Conservation (phyloP, 2,888 invertebrate species). For the Chaetoderma sp. region DNA sequence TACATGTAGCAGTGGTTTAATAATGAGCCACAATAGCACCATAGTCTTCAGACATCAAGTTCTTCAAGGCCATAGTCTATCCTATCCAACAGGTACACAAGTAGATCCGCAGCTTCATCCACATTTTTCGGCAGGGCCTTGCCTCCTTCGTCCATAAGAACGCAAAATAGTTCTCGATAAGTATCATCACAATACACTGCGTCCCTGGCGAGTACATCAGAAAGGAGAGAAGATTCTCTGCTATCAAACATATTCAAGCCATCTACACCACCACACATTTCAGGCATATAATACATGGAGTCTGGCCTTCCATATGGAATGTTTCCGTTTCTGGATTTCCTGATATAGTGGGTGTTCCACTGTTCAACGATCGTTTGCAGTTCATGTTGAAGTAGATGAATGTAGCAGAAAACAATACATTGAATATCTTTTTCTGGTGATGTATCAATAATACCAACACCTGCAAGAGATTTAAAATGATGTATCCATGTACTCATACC, state of each 20-base stretch:
- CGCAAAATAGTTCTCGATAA: background rate
- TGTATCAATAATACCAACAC: background rate
- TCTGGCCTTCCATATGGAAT: no score
- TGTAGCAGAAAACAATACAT: background rate
- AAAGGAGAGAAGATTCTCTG: background rate
- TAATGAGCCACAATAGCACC: no score
- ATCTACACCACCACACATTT: background rate
- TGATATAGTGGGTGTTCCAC: constrained; percentile 11
- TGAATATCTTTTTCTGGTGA: background rate
- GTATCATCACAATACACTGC: background rate
- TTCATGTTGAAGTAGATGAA: background rate
- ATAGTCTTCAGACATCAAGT: no score
- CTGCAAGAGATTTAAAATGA: background rate
- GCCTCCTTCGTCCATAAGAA: background rate
- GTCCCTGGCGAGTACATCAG: background rate
- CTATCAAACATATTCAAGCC: background rate
- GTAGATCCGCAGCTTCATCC: no score
- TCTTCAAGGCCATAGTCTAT: no score
- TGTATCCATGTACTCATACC: background rate
- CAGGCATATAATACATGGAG: background rate
- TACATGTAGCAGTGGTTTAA: no score
- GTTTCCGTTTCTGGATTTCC: background rate
- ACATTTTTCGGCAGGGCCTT: background rate
- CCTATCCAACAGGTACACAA: no score
- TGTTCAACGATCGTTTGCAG: background rate